phyloP scores from a whole-genome alignment of 1,140 invertebrate genomes.

The Pseudomyrmex gracilis region DNA sequence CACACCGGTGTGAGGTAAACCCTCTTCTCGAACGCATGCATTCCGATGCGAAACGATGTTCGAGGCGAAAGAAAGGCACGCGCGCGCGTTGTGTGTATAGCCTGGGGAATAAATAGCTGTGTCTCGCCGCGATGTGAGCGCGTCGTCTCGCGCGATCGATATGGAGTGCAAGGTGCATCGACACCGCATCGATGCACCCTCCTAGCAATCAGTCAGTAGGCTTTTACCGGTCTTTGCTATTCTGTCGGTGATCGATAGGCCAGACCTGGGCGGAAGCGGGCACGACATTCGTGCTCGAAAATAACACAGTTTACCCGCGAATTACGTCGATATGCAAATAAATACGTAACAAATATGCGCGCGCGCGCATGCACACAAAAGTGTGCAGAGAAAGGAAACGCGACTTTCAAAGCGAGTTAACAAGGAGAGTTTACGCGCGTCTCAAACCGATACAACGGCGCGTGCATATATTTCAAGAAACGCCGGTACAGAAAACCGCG shows the following conservation, averaged over 20 bases:
- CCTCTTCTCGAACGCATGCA: constrained; percentile 24
- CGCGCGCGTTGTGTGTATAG: neutral
- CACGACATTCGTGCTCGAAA: constrained; percentile 16
- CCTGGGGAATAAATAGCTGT: constrained; percentile 39
- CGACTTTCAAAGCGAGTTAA: neutral
- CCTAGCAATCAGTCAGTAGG: constrained; percentile 50
- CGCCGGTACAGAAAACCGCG: constrained; percentile 16
- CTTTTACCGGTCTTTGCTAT: constrained; percentile 45
- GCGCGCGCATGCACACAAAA: neutral
- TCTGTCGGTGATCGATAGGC: constrained; percentile 36
- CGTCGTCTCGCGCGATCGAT: constrained; percentile 46
- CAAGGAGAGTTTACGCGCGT: constrained; percentile 56
- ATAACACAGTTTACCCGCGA: constrained; percentile 34
- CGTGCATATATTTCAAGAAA: constrained; percentile 69
- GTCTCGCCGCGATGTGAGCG: constrained; percentile 5
- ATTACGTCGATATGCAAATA: constrained; percentile 29
- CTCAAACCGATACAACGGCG: constrained; percentile 17
- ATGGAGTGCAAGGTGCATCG: constrained; percentile 51
- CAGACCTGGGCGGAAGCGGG: constrained; percentile 9
- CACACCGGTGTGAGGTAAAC: too few species aligned
- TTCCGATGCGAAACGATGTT: constrained; percentile 41
- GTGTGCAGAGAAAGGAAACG: neutral
- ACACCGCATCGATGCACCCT: constrained; percentile 36
- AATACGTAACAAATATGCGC: neutral
- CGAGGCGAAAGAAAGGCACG: constrained; percentile 26